Base-by-base conservation (phyloP, 2,888 invertebrate genomes). In the Itoplectis maculator region DNA sequence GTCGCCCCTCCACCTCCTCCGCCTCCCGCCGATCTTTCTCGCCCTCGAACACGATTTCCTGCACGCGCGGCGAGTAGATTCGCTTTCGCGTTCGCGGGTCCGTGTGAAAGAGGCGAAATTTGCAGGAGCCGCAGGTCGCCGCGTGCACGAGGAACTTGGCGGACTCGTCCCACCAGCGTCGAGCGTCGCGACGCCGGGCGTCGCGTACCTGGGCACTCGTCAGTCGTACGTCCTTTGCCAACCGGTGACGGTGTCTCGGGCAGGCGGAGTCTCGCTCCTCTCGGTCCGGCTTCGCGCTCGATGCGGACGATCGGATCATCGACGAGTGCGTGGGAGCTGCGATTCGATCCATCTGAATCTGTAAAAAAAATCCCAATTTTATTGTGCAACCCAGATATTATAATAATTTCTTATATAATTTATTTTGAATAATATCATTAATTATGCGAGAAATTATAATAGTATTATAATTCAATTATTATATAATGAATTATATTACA, bases 241-340 rank as follows among this genome's bases (percentile, higher is more conserved):
- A 47, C 23, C 86, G 89, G 20, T 88, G 87, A 54, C 77, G 82
- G 47, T 90, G 89, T 9, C 88, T 87, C 0, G 90, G 88, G 83
- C 92, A 92, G 82, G 51, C 29, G 29, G 3, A 2, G 29, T 29
- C 29, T 23, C 85, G 83, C 2, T 81, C 49, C 9, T 66, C 66
- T 29, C 56, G 72, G 8, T 81, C 72, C 37, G 78, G 47, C 8
- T 49, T 79, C 20, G 45, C 29, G 29, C 29, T 59, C 29, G 20
- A 9, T 9, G 74, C 76, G 49, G 69, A 65, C n/a, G 82, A 85
- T 72, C 95, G 95, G 45, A 93, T 91, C 74, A 95, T 84, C n/a
- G 95, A 95, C 13, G 96, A 94, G 88, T 95, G 94, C 0, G 96
- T 96, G 0, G 95, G 96, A 0, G 96, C 95, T 7, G 95, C 94